Evolutionary conservation across 2,888 invertebrate species (phyloP).

Genomic region (Ctena decussata): DNA sequence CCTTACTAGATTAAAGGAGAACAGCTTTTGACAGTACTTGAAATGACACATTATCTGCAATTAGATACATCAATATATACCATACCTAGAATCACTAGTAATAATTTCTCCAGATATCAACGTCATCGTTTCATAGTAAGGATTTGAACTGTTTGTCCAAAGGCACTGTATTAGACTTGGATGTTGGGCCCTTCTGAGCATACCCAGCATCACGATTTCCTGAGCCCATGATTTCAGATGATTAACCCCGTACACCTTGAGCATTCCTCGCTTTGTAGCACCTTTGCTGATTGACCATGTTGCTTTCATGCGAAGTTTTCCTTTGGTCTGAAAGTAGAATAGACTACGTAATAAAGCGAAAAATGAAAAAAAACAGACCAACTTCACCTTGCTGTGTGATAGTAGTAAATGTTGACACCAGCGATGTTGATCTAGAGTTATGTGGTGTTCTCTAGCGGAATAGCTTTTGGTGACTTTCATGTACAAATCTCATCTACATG

Average conservation of each 20-base stretch:
- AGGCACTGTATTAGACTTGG: conserved; percentile 81
- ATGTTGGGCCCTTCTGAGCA: conserved; percentile 78
- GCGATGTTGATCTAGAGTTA: too few species aligned
- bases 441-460: too few species aligned
- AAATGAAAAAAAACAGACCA: too few species aligned
- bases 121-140: conserved; percentile 83
- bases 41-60: too few species aligned
- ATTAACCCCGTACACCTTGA: conserved; percentile 80
- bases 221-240: conserved; percentile 83
- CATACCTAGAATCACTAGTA: conserved; percentile 81
- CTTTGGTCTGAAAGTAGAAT: conserved; percentile 71
- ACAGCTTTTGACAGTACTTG: too few species aligned
- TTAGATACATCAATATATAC: too few species aligned
- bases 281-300: conserved; percentile 75
- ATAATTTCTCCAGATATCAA: conserved; percentile 81
- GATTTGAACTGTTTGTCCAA: conserved; percentile 82
- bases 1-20: too few species aligned
- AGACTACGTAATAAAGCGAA: too few species aligned
- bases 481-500: too few species aligned
- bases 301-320: conserved; percentile 78
- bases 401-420: too few species aligned
- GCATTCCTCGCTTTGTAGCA: conserved; percentile 75
- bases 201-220: conserved; percentile 83
- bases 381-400: too few species aligned
- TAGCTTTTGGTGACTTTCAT: too few species aligned